phyloP scores from a whole-genome alignment of 92 coral and sea anemone genomes.

The Palythoa grandis region DNA sequence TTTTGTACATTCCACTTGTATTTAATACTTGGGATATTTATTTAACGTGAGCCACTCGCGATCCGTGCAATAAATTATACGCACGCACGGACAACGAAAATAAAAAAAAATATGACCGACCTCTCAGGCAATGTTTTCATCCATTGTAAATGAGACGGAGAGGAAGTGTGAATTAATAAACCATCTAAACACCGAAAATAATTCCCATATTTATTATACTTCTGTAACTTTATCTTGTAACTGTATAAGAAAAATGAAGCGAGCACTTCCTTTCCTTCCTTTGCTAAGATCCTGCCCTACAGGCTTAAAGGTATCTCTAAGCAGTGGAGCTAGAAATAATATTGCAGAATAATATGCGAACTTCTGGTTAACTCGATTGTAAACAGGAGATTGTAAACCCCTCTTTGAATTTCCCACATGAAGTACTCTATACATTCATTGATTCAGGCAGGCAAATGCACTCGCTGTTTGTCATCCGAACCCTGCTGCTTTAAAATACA shows the following conservation, averaged over 20 bases:
- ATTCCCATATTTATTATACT: neutral
- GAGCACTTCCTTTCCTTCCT: slow-evolving; percentile 8
- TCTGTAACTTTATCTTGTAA: slow-evolving; percentile 29
- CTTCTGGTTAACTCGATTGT: slow-evolving; percentile 1
- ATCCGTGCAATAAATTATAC: slow-evolving; percentile 32
- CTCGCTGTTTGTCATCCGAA: too few species aligned
- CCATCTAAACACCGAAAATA: neutral
- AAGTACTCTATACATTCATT: neutral
- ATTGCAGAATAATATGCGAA: neutral
- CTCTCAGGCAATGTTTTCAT: neutral
- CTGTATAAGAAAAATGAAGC: neutral
- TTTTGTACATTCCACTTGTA: slow-evolving; percentile 31
- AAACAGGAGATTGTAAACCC: slow-evolving; percentile 7
- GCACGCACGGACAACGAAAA: slow-evolving; percentile 10
- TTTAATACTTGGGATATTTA: slow-evolving; percentile 14
- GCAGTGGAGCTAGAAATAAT: slow-evolving; percentile 5
- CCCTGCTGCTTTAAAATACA: neutral
- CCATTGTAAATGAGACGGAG: neutral
- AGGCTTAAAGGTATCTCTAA: neutral
- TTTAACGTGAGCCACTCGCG: slow-evolving; percentile 2
- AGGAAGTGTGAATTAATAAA: neutral
- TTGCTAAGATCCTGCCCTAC: neutral
- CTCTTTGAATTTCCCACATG: neutral
- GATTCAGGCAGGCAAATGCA: neutral
- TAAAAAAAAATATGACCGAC: neutral